Base-by-base conservation (phyloP, 2,888 invertebrate genomes). In the Brassicogethes aeneus region DNA sequence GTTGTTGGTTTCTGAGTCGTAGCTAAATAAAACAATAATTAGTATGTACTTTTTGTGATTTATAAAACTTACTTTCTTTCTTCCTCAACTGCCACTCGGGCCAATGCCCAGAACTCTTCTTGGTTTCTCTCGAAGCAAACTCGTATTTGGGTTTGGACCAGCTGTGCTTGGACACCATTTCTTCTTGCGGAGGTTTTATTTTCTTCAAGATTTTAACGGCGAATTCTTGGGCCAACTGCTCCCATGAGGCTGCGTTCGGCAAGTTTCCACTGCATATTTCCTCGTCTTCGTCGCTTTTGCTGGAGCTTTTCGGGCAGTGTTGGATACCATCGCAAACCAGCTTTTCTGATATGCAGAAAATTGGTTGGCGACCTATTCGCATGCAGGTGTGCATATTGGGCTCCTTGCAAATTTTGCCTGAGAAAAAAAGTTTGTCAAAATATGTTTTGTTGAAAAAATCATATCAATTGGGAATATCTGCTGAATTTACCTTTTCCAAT, bases 261-360 rank as follows among this genome's bases (percentile, higher is more conserved):
- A 48, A 37, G 10, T 42, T 43, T 5, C 45, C 47, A 29, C 54
- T 57, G 51, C 67, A 67, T 16, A 64, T 43, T 16, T 48, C 47
- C n/a, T 56, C 54, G 37, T 65, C 61, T 52, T 68, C 66, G 47
- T 68, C 68, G 39, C 57, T 61, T 23, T 47, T 56, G 14, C 53
- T 76, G 43, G 77, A 77, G 2, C 77, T 79, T 1, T 75, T 75
- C 0, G 82, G 80, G 50, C 82, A 82, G 58, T 82, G 79, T 1
- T 73, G 68, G 15, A 79, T 73, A 7, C 80, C 80, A 51, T 82
- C 82, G 60, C 82, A 82, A 13, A 77, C 72, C 47, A 82, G 66
- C 54, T 77, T 75, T 37, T 77, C 75, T 1, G 81, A 77, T 40
- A 82, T 74, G 64, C 82, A 82, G 34, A 81, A 69, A 47, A 59